Percentiles rank a stretch among this genome's conserved stretches.
Evolutionary conservation across 2,888 invertebrate species (phyloP).

Genomic region (Drosophila lutescens): DNA sequence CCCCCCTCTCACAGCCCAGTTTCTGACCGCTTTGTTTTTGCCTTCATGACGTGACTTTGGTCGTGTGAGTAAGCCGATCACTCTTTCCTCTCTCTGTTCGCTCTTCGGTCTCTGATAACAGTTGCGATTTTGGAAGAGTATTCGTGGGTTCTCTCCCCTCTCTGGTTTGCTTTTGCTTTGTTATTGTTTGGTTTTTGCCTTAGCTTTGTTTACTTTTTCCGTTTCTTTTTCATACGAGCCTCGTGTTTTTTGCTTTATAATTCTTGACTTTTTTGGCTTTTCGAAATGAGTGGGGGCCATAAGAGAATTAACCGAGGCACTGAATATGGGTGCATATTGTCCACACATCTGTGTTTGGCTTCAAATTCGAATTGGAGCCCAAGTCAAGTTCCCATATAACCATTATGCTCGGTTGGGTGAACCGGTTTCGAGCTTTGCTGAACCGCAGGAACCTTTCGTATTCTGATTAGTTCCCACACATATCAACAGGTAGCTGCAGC

Average conservation of each 20-base stretch:
- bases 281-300: conserved; percentile 2
- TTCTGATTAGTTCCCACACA: conserved; percentile 53
- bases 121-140: conserved; percentile 7
- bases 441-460: conserved; percentile 24
- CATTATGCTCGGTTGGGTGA: conserved; percentile 8
- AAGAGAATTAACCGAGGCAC: not conserved
- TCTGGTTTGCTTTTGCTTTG: conserved; percentile 15
- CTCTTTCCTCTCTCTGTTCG: conserved; percentile 17
- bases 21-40: conserved; percentile 20
- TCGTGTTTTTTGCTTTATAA: conserved; percentile 1
- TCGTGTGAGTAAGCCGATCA: conserved; percentile 12
- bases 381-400: not conserved
- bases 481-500: conserved; percentile 68
- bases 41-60: conserved; percentile 5
- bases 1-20: not conserved
- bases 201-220: conserved; percentile 38
- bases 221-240: not conserved
- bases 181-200: conserved; percentile 36
- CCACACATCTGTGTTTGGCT: conserved; percentile 12
- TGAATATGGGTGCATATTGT: conserved; percentile 9
- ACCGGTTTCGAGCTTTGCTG: conserved; percentile 24
- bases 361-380: not conserved
- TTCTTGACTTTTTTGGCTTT: conserved; percentile 1
- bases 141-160: conserved; percentile 2
- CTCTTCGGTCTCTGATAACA: conserved; percentile 42